Evolutionary conservation across 1,140 invertebrate genomes (phyloP).

Genomic region (Phenacoccus solenopsis): DNA sequence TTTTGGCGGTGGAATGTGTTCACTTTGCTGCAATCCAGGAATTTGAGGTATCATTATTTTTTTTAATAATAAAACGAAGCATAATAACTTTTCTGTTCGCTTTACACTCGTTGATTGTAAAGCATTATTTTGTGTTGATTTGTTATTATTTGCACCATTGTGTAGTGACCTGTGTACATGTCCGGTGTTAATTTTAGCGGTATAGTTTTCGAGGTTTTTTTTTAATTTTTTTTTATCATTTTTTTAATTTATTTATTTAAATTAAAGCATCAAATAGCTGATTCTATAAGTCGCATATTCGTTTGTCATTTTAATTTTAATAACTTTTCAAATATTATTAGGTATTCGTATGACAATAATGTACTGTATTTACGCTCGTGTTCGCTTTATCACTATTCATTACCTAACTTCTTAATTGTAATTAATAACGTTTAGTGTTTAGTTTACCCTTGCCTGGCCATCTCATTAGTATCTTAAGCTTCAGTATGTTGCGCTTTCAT

Average conservation of each 20-base stretch:
- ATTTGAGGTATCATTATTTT: conserved; percentile 7
- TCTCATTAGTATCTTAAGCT: conserved; percentile 28
- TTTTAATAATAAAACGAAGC: conserved; percentile 6
- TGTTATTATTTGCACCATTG: conserved; percentile 16
- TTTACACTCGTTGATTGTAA: conserved; percentile 14
- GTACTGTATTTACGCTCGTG: conserved; percentile 22
- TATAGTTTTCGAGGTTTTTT: conserved; percentile 18
- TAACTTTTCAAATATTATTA: background rate
- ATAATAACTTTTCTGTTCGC: conserved; percentile 12
- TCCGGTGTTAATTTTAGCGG: conserved; percentile 22
- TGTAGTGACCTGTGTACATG: conserved; percentile 16
- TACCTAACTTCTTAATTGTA: conserved; percentile 9
- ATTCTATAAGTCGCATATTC: conserved; percentile 17
- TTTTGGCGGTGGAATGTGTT: conserved; percentile 16
- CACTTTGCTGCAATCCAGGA: conserved; percentile 15
- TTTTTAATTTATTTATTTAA: no score
- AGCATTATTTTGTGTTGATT: conserved; percentile 15
- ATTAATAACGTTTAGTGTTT: conserved; percentile 17
- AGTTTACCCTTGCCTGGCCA: conserved; percentile 23
- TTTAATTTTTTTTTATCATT: conserved; percentile 19
- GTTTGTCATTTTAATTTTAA: background rate
- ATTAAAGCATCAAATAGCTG: conserved; percentile 23
- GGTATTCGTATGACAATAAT: conserved; percentile 6
- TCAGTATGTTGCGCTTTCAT: conserved; percentile 23
- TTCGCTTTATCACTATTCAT: conserved; percentile 21